Conservation (phyloP, 2,113 vertebrate genomes). For the Malurus cyaneus region DNA sequence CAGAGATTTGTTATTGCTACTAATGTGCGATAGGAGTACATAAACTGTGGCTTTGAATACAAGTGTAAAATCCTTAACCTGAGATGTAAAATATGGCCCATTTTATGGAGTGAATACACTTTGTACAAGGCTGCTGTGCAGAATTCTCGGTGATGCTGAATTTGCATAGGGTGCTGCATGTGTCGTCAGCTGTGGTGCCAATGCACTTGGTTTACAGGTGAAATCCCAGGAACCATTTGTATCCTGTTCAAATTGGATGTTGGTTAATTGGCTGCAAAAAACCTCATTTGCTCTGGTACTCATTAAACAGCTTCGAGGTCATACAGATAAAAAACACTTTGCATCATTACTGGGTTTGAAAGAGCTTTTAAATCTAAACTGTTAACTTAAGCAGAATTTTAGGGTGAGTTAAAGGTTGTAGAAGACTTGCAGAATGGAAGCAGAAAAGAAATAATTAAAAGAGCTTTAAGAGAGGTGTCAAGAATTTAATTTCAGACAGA, state of each 20-base stretch:
- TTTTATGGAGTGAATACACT: not conserved
- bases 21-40: not conserved
- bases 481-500: not conserved
- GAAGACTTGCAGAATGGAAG: not conserved
- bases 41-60: not conserved
- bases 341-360: not conserved
- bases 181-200: not conserved
- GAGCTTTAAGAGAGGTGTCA: not conserved
- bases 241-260: not conserved
- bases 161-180: not conserved
- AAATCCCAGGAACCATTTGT: not conserved
- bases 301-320: not conserved
- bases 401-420: not conserved
- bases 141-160: not conserved
- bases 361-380: not conserved
- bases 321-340: not conserved
- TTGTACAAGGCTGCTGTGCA: not conserved
- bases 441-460: not conserved
- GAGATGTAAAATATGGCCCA: not conserved
- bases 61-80: not conserved
- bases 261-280: not conserved
- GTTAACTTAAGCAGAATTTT: not conserved
- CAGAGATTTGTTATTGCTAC: not conserved
- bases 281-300: not conserved
- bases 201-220: not conserved